Evolutionary conservation across 2,797 vertebrate genomes (phyloP).

Genomic region (Phoebastria nigripes): DNA sequence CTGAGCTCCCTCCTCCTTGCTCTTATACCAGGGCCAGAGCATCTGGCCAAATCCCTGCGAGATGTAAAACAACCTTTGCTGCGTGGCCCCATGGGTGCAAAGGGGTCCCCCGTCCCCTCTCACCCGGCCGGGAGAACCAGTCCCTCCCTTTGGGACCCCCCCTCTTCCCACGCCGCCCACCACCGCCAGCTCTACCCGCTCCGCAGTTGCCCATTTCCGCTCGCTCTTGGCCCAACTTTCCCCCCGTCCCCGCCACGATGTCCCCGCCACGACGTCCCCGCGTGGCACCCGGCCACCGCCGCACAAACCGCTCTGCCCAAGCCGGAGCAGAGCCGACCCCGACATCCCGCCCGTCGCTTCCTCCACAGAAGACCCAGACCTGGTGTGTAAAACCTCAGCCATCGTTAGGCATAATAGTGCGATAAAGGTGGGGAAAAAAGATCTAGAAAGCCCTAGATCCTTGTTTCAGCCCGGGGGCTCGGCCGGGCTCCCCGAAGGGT

Average conservation of each 20-base stretch:
- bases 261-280: neutral
- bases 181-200: fast-evolving
- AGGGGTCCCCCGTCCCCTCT: fast-evolving
- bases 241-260: fast-evolving
- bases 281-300: fast-evolving
- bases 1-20: neutral
- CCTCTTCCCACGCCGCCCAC: neutral
- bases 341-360: fast-evolving
- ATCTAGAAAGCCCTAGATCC: too few species aligned
- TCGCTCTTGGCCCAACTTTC: neutral
- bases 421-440: too few species aligned
- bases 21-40: neutral
- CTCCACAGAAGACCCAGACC: neutral
- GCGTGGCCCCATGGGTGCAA: fast-evolving
- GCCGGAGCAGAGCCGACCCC: fast-evolving
- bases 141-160: neutral
- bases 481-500: neutral
- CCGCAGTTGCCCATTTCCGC: neutral
- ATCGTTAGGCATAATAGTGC: fast-evolving
- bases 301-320: neutral
- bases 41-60: neutral
- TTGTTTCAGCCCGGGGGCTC: neutral
- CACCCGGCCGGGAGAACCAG: fast-evolving
- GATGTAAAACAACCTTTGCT: neutral
- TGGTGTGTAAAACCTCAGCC: neutral